Base-by-base conservation (phyloP, 23 tunicate species). In the Ciona savignyi region DNA sequence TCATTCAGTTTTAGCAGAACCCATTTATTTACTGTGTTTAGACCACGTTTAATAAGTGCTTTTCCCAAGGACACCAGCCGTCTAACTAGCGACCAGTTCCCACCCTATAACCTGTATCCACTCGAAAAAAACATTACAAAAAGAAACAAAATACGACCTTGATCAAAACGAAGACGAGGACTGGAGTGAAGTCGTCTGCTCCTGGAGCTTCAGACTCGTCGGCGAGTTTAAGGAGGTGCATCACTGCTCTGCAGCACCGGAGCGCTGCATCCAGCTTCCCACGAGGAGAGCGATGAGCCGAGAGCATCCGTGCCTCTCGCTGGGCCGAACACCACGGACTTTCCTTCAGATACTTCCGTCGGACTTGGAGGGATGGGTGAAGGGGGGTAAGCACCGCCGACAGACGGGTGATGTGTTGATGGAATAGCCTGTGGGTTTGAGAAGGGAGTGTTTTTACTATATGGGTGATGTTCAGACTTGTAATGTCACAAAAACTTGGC, bases 251-350 rank as follows among this genome's bases (percentile, higher is more conserved):
- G 67, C 90, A 94, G 30, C 97, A 91, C 27, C 91, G 42, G 35
- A 91, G 74, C 19, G 89, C 90, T 2, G 91, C 85, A 25, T 83
- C 79, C 61, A 94, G 85, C 63, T 94, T 94, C 35, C 91, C 99
- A 27, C 80, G 66, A 3, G 99, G 99, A 1, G 90, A 93, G 23
- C 93, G 73, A 74, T 82, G 86, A 22, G 93, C 91, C 35, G 88
- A 71, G 20, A 94, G 25, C 34, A 87, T 76, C 23, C 85, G 74
- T 27, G 95, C 86, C 60, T 94, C 95, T 51, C 84, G 71, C 66
- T 94, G 99, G 6, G 99, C 99, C 11, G 90, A 78, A n/a, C 83
- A 76, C 99, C 99, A 94, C 35, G 99, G 99, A 70, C 95, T 81
- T 70, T 94, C 99, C 34, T 60, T 73, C 65, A 87, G 69, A 60